Evolutionary conservation across 2,888 invertebrate species (phyloP), one percentile per base, ranked within the genome.

Genomic region (Parapristionchus giblindavisi): DNA sequence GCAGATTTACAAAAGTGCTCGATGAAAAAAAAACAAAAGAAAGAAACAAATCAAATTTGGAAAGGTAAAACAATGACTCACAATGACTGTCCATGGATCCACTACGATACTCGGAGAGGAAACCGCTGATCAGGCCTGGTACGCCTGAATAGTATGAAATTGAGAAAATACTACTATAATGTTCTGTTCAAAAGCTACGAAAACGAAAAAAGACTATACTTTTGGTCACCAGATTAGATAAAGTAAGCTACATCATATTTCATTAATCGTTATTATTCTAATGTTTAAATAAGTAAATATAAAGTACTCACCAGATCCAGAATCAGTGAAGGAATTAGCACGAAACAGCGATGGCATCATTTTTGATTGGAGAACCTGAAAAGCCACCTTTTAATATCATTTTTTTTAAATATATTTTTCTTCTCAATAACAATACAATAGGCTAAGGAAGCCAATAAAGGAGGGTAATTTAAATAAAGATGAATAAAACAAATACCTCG

Each of bases 311-410:
- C 21, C 24, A 24, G 56, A 8, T 8, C 36, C 24, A 14, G 38
- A 54, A 11, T 51, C 68, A 17, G 78, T 78, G 29, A 74, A 54
- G 54, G 78, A 75, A 43, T 77, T 77, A 38, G 75, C 75, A n/a
- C 80, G 75, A 38, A 80, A 72, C 14, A 76, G 75, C 0, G 75
- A 61, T 1, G 83, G 83, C 74, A 78, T 80, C 66, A 80, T 81
- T 58, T 79, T 79, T 3, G 83, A 83, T 43, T 81, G 76, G 11
- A 83, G 77, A 36, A 83, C 75, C 70, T 70, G 52, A 17, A 40
- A 70, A 8, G n/a, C n/a, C n/a, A n/a, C n/a, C n/a, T n/a, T n/a
- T n/a, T n/a, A n/a, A n/a, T n/a, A n/a, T n/a, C n/a, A n/a, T n/a
- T n/a, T n/a, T n/a, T n/a, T n/a, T n/a, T n/a, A n/a, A n/a, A n/a